Base-by-base conservation (phyloP, 2,113 vertebrate species). In the Nestor notabilis region DNA sequence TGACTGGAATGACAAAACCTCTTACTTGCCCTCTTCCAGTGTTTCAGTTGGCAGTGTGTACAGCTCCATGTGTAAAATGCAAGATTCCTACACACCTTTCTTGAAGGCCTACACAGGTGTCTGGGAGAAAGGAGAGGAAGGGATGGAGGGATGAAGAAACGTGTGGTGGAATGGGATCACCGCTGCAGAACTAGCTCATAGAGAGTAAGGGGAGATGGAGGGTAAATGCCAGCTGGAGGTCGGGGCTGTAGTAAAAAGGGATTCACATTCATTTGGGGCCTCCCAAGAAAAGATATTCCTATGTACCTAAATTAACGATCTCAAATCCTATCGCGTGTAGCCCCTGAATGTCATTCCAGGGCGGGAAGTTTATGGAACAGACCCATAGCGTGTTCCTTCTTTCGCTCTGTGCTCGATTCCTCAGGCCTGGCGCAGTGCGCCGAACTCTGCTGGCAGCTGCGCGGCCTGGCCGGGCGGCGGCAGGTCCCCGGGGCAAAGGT, bases 381-480 rank as follows among this genome's bases (percentile, higher is more conserved):
- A 4, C 13, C 63, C 11, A 11, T 3, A 1, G 39, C 3, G 1
- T 1, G 7, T 7, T 5, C 13, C 41, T 46, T 11, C 0, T 27
- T 18, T 14, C 33, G 37, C 83, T 96, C 94, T 93, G 74, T 95
- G 94, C 79, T 96, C 93, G 93, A 96, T 95, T 97, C 83, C 74
- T 89, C 96, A 99, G 99, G 99, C 94, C 98, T 99, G 98, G 99
- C 99, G 76, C 99, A 99, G 98, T 99, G 99, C 95, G 98, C 99
- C 5, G 99, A 99, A 97, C 99, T 99, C 66, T 99, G 99, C 98
- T 99, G 99, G 99, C 99, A 99, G 97, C 99, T 99, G 82, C 96
- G 99, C 78, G 99, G 99, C 7, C 98, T 98, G 98, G 99, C 99
- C 14, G 99, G 96, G 79, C 96, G 63, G 90, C 97, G 99, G 81